phyloP scores from a whole-genome alignment of 1,140 invertebrate genomes.

The Monomorium pharaonis region DNA sequence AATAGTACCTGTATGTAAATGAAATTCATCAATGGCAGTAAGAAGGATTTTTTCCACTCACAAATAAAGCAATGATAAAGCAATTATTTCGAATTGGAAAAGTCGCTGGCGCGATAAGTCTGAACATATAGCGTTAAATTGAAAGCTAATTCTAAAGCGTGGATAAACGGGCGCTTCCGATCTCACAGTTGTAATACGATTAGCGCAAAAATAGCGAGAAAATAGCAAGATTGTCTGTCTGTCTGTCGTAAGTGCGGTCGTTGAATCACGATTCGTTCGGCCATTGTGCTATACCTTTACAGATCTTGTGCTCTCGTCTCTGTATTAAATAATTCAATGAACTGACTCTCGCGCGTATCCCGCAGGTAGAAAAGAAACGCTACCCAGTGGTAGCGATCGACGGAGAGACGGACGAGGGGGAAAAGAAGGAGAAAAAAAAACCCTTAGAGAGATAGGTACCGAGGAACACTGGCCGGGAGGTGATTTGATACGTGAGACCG shows the following conservation, averaged over 20 bases:
- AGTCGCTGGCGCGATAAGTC: not conserved
- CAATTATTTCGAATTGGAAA: not conserved
- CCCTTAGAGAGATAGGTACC: conserved; percentile 62
- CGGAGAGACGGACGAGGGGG: not conserved
- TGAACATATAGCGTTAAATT: not conserved
- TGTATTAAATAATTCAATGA: conserved; percentile 76
- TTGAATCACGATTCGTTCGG: conserved; percentile 61
- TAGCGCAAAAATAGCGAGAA: conserved; percentile 27
- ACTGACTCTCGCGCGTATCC: conserved; percentile 48
- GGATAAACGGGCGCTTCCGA: not conserved
- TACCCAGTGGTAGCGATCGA: not conserved
- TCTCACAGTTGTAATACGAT: not conserved
- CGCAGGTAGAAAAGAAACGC: not conserved
- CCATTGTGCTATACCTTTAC: conserved; percentile 36
- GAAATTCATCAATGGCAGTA: not conserved
- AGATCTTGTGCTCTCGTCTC: conserved; percentile 19
- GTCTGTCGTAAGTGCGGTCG: conserved; percentile 16
- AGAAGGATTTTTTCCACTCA: not conserved
- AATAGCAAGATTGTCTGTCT: too few species aligned
- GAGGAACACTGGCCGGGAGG: conserved; percentile 71
- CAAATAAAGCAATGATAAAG: not conserved
- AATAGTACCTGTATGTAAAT: not conserved
- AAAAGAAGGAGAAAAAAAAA: conserved; percentile 50
- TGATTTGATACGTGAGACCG: conserved; percentile 82
- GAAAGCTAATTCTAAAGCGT: not conserved